Conservation (phyloP, 1,140 invertebrate species). For the Nixonia krombeini region DNA sequence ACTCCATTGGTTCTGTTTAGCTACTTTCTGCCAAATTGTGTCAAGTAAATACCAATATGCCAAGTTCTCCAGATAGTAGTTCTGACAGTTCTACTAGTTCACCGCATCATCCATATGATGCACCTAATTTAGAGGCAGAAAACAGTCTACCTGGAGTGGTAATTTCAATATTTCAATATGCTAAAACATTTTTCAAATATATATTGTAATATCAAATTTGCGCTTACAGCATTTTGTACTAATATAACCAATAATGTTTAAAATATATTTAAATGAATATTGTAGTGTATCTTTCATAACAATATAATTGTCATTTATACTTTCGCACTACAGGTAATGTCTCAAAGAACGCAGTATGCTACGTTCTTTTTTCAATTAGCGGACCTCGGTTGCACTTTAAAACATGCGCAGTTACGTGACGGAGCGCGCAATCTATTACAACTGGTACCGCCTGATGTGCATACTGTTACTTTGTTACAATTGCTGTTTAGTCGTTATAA, state of each 20-base stretch:
- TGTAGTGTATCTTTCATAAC: no score
- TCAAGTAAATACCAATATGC: slow-evolving; percentile 84
- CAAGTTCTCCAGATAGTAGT: slow-evolving; percentile 88
- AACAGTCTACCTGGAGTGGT: slow-evolving; percentile 92
- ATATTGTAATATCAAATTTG: slow-evolving; percentile 4
- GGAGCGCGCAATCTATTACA: slow-evolving; percentile 89
- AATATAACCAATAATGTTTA: no score
- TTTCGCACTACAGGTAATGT: slow-evolving; percentile 81
- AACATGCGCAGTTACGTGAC: slow-evolving; percentile 86
- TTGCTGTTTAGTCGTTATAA: slow-evolving; percentile 71
- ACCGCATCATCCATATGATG: slow-evolving; percentile 85
- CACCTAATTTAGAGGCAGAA: slow-evolving; percentile 87
- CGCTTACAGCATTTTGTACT: no score
- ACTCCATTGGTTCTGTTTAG: slow-evolving; percentile 64
- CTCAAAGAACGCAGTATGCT: slow-evolving; percentile 84
- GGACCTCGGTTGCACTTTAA: slow-evolving; percentile 87
- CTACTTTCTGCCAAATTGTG: slow-evolving; percentile 88
- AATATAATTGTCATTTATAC: no score
- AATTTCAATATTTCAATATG: slow-evolving; percentile 61
- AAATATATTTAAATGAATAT: no score
- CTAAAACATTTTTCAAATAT: not conserved
- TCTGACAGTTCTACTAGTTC: slow-evolving; percentile 91
- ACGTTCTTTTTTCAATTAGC: slow-evolving; percentile 93
- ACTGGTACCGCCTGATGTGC: slow-evolving; percentile 89
- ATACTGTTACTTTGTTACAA: slow-evolving; percentile 79